These are phyloP conservation scores for Enteromius argenteus DNA, from an alignment of 2,797 vertebrate genomes.

Conservation along the genomic window DNA sequence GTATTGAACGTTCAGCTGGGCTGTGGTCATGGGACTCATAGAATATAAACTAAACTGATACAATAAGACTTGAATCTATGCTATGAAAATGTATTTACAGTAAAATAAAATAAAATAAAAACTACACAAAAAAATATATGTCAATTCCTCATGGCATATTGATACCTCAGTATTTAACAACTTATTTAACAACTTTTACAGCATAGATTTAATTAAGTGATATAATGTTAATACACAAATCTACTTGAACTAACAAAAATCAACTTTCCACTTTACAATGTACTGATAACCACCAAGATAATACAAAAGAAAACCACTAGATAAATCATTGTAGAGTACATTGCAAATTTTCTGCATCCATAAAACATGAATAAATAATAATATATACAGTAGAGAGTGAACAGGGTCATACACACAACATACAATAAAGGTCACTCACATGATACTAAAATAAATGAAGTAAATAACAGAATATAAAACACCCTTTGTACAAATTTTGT, in stretches of 20 bases:
- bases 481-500: too few species aligned
- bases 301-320: not conserved
- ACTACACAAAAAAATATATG: too few species aligned
- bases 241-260: not conserved
- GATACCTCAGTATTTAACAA: too few species aligned
- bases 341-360: not conserved
- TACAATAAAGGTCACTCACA: not conserved
- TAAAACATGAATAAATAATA: not conserved
- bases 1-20: constrained; percentile 10
- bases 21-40: not conserved
- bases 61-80: not conserved
- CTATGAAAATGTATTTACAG: not conserved
- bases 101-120: not conserved
- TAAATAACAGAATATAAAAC: too few species aligned
- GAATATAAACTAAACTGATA: not conserved
- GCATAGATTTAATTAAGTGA: not conserved
- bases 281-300: not conserved
- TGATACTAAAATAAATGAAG: not conserved
- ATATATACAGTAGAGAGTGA: not conserved
- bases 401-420: not conserved
- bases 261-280: not conserved
- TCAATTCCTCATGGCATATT: too few species aligned
- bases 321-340: not conserved
- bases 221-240: not conserved
- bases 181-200: too few species aligned